These are phyloP conservation scores for Buteo buteo DNA, from an alignment of 2,113 vertebrate species.

Conservation along the genomic window DNA sequence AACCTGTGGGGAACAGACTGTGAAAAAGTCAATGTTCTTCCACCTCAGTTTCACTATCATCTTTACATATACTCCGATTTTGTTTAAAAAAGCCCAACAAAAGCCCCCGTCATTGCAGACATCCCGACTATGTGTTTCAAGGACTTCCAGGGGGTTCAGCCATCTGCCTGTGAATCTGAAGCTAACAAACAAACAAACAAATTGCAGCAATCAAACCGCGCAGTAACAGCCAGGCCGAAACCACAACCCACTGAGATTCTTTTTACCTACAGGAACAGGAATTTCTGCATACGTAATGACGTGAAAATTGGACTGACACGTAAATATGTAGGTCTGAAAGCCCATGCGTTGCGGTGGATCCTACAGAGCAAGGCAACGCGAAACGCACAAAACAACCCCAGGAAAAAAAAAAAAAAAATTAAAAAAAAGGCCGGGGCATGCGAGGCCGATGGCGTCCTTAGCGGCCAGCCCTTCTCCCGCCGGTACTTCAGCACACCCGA, in stretches of 20 bases:
- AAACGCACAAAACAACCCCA: neutral
- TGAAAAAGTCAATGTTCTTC: fast-evolving
- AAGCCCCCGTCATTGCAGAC: neutral
- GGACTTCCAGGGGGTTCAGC: neutral
- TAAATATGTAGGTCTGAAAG: neutral
- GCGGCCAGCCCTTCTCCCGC: too few relatives aligned
- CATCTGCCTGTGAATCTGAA: neutral
- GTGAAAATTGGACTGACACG: neutral
- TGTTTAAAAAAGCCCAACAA: neutral
- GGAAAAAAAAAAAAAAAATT: too few relatives aligned
- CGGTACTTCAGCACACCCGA: too few relatives aligned
- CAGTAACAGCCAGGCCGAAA: neutral
- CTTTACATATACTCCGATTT: neutral
- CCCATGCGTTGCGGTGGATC: too few relatives aligned
- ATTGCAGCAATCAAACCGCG: fast-evolving
- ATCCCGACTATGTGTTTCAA: fast-evolving
- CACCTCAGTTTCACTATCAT: neutral
- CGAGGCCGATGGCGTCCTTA: neutral
- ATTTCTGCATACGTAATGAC: too few relatives aligned
- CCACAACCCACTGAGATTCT: neutral
- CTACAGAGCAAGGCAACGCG: neutral
- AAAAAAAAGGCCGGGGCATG: neutral
- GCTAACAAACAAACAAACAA: neutral
- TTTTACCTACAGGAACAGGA: neutral
- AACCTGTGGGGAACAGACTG: fast-evolving